Base-by-base conservation (phyloP, 53 echinoderm and acorn worm species). In the Actinopyga echinites region DNA sequence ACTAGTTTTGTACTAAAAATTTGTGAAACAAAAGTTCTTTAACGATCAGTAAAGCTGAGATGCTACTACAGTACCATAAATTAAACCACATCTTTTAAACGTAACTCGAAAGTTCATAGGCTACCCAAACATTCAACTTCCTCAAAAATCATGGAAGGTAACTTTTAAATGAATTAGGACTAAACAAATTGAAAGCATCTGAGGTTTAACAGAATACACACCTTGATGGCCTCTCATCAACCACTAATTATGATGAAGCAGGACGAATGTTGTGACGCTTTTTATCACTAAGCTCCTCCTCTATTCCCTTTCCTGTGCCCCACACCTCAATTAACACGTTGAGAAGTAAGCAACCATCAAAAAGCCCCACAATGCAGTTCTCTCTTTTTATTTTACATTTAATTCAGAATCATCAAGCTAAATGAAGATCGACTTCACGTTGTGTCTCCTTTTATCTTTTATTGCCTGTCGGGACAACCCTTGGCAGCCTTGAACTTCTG, bases 401-500 rank as follows among this genome's bases (percentile, higher is more conserved):
- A 77, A 77, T 77, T 77, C 56, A 32, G 49, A 56, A 53, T 77
- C 56, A 77, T 77, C 77, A 77, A 56, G 53, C 77, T 77, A 56
- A 77, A 77, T 77, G 56, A 77, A 77, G 77, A 77, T 77, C 77
- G 56, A 56, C 77, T 55, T 56, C 54, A 49, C 77, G 32, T 54
- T 45, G 49, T 77, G 56, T 77, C 55, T 56, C 15, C 30, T 77
- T 31, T 77, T 77, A 77, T 77, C 77, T 45, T 77, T 77, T 55
- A 77, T 77, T 53, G 77, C 56, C 77, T 77, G 55, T 77, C 56
- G 54, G 56, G 77, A 56, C 54, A 77, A 56, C 56, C 54, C 56
- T 33, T 77, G 77, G 77, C 77, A 77, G 53, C 77, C 77, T 77
- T 77, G 77, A 77, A 77, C 77, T 56, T 77, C 71, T 71, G 71